Evolutionary conservation across 2,888 invertebrate species (phyloP).

Genomic region (Eugnorisma glareosa): DNA sequence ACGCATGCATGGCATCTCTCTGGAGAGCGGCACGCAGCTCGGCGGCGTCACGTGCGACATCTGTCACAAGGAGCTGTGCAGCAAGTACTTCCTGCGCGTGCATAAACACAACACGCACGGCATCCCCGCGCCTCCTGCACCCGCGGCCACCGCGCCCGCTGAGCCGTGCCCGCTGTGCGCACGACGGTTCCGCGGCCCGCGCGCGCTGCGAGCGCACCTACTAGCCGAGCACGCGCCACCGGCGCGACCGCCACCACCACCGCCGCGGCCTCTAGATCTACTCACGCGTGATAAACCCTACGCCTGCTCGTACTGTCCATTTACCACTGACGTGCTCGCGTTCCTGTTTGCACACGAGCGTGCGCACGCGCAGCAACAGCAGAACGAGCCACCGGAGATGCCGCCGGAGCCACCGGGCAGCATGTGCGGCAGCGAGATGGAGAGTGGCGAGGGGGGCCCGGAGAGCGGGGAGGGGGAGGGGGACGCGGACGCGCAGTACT

Average conservation of each 20-base stretch:
- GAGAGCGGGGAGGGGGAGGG: constrained; percentile 73
- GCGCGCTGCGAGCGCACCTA: constrained; percentile 96
- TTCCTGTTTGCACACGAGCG: constrained; percentile 98
- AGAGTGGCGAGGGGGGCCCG: constrained; percentile 62
- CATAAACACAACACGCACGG: constrained; percentile 99
- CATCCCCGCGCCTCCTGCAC: constrained; percentile 95
- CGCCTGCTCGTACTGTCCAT: constrained; percentile 97
- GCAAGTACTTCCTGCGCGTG: constrained; percentile 98
- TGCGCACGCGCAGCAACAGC: constrained; percentile 92
- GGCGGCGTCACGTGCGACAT: constrained; percentile 99
- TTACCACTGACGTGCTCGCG: constrained; percentile 96
- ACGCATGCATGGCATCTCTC: constrained; percentile 99
- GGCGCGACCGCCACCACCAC: constrained; percentile 83
- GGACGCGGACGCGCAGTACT: constrained; percentile 81
- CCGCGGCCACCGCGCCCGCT: constrained; percentile 86
- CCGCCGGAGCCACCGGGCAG: constrained; percentile 66
- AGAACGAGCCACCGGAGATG: constrained; percentile 72
- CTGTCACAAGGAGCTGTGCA: constrained; percentile 99
- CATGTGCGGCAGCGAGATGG: constrained; percentile 66
- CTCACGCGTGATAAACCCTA: constrained; percentile 93
- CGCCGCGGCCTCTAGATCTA: constrained; percentile 90
- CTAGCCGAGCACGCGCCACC: constrained; percentile 95
- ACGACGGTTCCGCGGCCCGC: constrained; percentile 96
- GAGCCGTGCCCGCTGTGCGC: constrained; percentile 95
- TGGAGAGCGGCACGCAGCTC: constrained; percentile 97